These are phyloP conservation scores for Gastrophryne carolinensis DNA, from an alignment of 2,797 vertebrate species.

Conservation along the genomic window DNA sequence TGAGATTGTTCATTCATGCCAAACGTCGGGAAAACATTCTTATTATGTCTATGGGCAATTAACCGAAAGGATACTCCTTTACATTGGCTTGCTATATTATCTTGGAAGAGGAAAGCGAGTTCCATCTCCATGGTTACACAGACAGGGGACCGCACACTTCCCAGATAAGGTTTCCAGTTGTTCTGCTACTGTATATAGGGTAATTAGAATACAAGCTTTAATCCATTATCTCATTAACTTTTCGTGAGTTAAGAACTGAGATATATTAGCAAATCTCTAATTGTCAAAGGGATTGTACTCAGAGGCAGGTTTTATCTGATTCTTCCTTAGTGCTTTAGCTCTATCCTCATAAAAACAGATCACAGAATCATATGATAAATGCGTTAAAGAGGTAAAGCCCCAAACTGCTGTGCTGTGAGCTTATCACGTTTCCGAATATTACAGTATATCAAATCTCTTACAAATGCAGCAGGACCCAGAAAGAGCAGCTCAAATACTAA, in stretches of 20 bases:
- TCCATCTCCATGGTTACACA: constrained; percentile 43
- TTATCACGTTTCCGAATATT: too few relatives aligned
- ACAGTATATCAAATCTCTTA: too few relatives aligned
- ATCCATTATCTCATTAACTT: constrained; percentile 45
- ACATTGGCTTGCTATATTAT: constrained; percentile 16
- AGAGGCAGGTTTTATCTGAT: neutral
- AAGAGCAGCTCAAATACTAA: too few relatives aligned
- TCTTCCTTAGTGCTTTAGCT: neutral
- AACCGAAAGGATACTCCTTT: constrained; percentile 7
- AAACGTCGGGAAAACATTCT: too few relatives aligned
- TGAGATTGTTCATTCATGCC: too few relatives aligned
- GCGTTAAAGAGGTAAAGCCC: too few relatives aligned
- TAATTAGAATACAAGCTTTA: constrained; percentile 46
- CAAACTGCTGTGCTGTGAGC: too few relatives aligned
- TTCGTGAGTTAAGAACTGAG: constrained; percentile 19
- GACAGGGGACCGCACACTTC: constrained; percentile 11
- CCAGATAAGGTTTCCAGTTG: constrained; percentile 31
- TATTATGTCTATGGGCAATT: too few relatives aligned
- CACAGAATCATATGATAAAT: too few relatives aligned
- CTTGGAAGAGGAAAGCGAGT: constrained; percentile 37
- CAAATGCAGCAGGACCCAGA: too few relatives aligned
- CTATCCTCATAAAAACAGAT: neutral
- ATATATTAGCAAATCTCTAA: constrained; percentile 37
- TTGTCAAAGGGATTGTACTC: constrained; percentile 9
- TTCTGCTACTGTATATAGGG: constrained; percentile 37